Base-by-base conservation (phyloP, 1,140 invertebrate genomes). In the Drosophila sp. region DNA sequence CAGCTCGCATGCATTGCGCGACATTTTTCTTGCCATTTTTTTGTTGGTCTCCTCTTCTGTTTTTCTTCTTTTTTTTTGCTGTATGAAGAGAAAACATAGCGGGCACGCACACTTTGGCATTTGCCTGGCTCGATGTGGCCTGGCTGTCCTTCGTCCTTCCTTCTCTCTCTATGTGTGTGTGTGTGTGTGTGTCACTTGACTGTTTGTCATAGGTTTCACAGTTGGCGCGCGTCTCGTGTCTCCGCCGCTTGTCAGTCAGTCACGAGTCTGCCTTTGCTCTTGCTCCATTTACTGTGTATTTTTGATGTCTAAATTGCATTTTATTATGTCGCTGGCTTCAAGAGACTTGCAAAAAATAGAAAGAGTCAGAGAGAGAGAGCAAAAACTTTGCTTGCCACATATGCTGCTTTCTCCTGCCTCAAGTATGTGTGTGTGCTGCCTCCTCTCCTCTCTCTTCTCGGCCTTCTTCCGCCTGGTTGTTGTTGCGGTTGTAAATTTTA, bases 231-330 rank as follows among this genome's bases (percentile, higher is more conserved):
- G 81, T 85, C 83, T 56, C 72, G 69, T 70, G 80, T 64, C 57
- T 68, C 69, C 60, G 71, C 66, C 68, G 60, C 64, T 56, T 86
- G 83, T 86, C 83, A 79, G 66, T 86, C 82, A 86, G 77, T 67
- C 70, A 72, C 66, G 64, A 76, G 82, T 73, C 75, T 80, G 70
- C 62, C 66, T 81, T 56, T 79, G 63, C 70, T 66, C 62, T 60
- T 66, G 84, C 84, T 87, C 79, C 83, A 87, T 86, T 86, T 87
- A 83, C 83, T 87, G 72, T 80, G 66, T 89, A 89, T 87, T 89
- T 87, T 87, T 89, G 84, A 87, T 87, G 83, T 87, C 83, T 87
- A 87, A 87, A 87, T 87, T 87, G 83, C 83, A 87, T 87, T 87
- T 87, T 87, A 87, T 87, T 83, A 87, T 87, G 84, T 87, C 68